Percentiles rank a stretch among this genome's conserved stretches.
These are phyloP conservation scores for Chloroclysta siterata DNA, from an alignment of 2,888 invertebrate genomes.

Conservation along the genomic window DNA sequence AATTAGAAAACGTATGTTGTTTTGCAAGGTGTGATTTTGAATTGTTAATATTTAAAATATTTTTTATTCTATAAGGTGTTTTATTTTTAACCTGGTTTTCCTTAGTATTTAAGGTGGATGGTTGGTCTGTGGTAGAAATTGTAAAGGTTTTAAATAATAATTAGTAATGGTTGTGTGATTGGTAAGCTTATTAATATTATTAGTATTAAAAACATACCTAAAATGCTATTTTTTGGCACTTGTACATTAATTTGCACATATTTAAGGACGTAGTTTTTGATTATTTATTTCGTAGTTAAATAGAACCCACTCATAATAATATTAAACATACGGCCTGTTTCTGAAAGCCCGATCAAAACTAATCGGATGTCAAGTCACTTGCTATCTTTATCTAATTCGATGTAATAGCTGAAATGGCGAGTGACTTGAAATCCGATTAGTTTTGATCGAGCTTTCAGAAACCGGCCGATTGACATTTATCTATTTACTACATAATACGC, in stretches of 20 bases:
- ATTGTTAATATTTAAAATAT: conserved; percentile 34
- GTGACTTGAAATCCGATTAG: too few species aligned
- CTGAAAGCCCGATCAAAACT: too few species aligned
- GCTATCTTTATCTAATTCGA: too few species aligned
- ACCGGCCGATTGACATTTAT: too few species aligned
- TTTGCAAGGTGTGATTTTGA: conserved; percentile 23
- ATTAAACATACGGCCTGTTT: too few species aligned
- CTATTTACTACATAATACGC: too few species aligned
- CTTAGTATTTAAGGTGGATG: conserved; percentile 40
- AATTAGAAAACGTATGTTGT: conserved; percentile 26
- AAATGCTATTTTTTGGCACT: background rate
- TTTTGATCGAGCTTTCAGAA: too few species aligned
- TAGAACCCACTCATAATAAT: too few species aligned
- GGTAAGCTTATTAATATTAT: conserved; percentile 16
- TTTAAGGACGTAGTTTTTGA: background rate
- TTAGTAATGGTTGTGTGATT: conserved; percentile 8
- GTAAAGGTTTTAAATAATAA: conserved; percentile 14
- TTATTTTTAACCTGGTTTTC: conserved; percentile 41
- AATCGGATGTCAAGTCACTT: too few species aligned
- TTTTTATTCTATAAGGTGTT: conserved; percentile 34
- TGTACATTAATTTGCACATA: background rate
- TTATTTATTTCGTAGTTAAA: too few species aligned
- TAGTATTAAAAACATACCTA: background rate
- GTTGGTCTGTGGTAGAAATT: conserved; percentile 29
- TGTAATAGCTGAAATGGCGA: too few species aligned